Evolutionary conservation across 2,113 vertebrate species (phyloP), one percentile per base, ranked within the genome.

Genomic region (Prionailurus bengalensis): DNA sequence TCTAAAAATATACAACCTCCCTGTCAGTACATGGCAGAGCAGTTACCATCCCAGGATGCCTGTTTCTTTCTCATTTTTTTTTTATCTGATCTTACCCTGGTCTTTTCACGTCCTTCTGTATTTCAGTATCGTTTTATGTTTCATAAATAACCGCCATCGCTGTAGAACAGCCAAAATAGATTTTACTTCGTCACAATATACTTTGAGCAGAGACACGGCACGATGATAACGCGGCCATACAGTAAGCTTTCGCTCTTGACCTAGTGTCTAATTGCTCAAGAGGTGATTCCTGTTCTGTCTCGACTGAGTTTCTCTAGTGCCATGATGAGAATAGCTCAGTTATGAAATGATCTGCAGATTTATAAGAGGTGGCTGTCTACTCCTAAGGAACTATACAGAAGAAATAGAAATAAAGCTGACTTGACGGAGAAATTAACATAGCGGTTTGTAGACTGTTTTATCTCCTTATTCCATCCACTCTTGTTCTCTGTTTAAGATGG

Each of bases 1-100:
- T 99, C 99, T 99, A 99, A 99, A 99, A 99, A 99, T 99, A 99
- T 99, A 99, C 98, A 98, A 98, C 99, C 98, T 99, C 97, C 97
- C 98, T 98, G 98, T 98, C 98, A 99, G 98, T 99, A 98, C 98
- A 98, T 98, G 98, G 99, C 98, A 99, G 98, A 95, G 98, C 98
- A 97, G 98, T 99, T 99, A 98, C 98, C 98, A 98, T 99, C 99
- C 98, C 98, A 98, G 98, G 98, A 98, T 98, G 98, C 98, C 97
- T 98, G 98, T 99, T 99, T 98, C 98, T 97, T 96, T 98, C 98
- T 97, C 97, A 45, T 97, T 97, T 99, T 98, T 98, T 98, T 98
- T 99, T 98, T 98, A 99, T 99, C 98, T 98, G 98, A 98, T 99
- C 99, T 98, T 98, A 98, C 98, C 95, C 97, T 98, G 98, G 98